Conservation (phyloP, 37 sponge, comb jelly and placozoan species). For the Tethya wilhelma region DNA sequence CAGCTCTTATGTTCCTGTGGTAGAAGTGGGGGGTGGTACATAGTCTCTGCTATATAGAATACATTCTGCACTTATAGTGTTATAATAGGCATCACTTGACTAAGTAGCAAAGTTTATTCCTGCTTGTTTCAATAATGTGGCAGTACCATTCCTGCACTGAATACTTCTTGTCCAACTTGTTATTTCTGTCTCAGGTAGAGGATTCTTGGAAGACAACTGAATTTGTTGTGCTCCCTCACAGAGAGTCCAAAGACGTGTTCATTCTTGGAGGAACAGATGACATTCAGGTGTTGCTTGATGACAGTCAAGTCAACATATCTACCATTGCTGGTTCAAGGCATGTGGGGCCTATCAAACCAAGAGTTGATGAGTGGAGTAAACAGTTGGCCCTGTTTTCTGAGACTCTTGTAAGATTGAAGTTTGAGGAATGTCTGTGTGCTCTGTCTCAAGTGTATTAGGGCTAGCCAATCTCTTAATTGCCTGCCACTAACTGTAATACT, state of each 20-base stretch:
- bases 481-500: background rate
- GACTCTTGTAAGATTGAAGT: slow-evolving; percentile 72
- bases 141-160: too few species aligned
- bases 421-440: background rate
- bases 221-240: slow-evolving; percentile 88
- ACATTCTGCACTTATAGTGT: too few species aligned
- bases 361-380: slow-evolving; percentile 95
- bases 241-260: slow-evolving; percentile 96
- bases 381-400: slow-evolving; percentile 91
- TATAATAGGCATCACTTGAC: too few species aligned
- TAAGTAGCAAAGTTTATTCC: too few species aligned
- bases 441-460: background rate
- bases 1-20: too few species aligned
- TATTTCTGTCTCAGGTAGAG: too few species aligned
- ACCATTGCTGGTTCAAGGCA: slow-evolving; percentile 95
- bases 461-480: background rate
- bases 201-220: slow-evolving; percentile 95
- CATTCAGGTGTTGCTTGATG: slow-evolving; percentile 93
- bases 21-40: too few species aligned
- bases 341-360: slow-evolving; percentile 95
- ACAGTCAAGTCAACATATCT: slow-evolving; percentile 92
- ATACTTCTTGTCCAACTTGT: too few species aligned
- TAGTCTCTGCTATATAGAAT: too few species aligned
- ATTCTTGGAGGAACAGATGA: slow-evolving; percentile 98
- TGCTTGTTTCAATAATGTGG: too few species aligned